Evolutionary conservation across 1,140 invertebrate species (phyloP).

Genomic region (Leptestheria dahalacensis): DNA sequence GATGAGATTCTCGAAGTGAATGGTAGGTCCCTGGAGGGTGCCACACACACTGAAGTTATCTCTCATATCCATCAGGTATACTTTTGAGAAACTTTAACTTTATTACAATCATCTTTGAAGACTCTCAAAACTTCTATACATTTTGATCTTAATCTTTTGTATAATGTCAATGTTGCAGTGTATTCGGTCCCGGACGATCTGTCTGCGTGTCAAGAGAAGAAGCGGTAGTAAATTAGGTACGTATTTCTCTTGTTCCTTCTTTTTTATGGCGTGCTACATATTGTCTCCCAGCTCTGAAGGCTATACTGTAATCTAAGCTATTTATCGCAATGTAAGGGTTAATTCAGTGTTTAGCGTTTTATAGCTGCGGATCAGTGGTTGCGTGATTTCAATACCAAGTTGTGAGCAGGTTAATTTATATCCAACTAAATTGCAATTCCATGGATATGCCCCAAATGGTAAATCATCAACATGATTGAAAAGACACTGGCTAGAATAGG

Average conservation of each 20-base stretch:
- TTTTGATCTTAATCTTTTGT: neutral
- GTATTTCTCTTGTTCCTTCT: conserved; percentile 27
- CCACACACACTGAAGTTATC: conserved; percentile 73
- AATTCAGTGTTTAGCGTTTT: no score
- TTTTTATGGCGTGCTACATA: neutral
- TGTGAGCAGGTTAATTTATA: no score
- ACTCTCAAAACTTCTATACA: neutral
- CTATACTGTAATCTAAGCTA: no score
- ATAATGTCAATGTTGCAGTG: conserved; percentile 46
- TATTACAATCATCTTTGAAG: neutral
- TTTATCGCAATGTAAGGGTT: no score
- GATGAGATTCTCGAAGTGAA: conserved; percentile 95
- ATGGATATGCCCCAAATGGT: no score
- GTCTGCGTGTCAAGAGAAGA: conserved; percentile 72
- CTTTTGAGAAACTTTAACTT: neutral
- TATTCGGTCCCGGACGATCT: conserved; percentile 84
- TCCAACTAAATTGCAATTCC: no score
- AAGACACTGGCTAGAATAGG: no score
- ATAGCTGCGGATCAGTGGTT: no score
- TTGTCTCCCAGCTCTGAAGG: no score
- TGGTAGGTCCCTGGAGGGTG: conserved; percentile 72
- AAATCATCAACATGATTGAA: no score
- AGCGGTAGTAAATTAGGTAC: conserved; percentile 72
- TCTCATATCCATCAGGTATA: conserved; percentile 82
- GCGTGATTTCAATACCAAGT: no score